Evolutionary conservation across 2,888 invertebrate genomes (phyloP).

Genomic region (Ypsolopha scabrella): DNA sequence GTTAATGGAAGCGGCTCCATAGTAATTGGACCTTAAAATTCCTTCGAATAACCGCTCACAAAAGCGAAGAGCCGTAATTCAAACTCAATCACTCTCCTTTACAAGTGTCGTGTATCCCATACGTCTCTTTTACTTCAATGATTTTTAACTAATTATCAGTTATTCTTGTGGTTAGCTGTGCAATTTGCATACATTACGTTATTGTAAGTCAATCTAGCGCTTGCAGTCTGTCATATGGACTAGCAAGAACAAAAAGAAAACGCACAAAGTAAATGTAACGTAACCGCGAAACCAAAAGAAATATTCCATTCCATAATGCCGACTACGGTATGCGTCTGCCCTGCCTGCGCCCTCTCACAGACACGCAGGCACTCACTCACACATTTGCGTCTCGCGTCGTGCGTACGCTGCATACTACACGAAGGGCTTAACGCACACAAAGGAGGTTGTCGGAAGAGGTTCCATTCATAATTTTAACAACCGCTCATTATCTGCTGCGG

Average conservation of each 20-base stretch:
- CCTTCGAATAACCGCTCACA: conserved; percentile 36
- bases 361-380: background rate
- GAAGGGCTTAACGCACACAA: conserved; percentile 23
- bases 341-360: background rate
- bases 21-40: conserved; percentile 60
- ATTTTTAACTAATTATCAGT: background rate
- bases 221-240: background rate
- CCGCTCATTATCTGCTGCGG: conserved; percentile 52
- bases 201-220: background rate
- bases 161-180: too few relatives aligned
- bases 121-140: background rate
- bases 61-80: conserved; percentile 6
- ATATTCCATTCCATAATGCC: background rate
- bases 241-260: background rate
- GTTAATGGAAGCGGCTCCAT: conserved; percentile 49
- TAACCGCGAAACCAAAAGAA: conserved; percentile 2
- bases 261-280: background rate
- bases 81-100: background rate
- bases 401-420: background rate
- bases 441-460: conserved; percentile 31
- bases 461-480: conserved; percentile 67
- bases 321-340: conserved; percentile 2
- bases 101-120: background rate
- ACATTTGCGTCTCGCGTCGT: too few relatives aligned
- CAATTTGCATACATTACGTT: background rate